Evolutionary conservation across 2,888 invertebrate genomes (phyloP).

Genomic region (Zhuqinia jingwanae): DNA sequence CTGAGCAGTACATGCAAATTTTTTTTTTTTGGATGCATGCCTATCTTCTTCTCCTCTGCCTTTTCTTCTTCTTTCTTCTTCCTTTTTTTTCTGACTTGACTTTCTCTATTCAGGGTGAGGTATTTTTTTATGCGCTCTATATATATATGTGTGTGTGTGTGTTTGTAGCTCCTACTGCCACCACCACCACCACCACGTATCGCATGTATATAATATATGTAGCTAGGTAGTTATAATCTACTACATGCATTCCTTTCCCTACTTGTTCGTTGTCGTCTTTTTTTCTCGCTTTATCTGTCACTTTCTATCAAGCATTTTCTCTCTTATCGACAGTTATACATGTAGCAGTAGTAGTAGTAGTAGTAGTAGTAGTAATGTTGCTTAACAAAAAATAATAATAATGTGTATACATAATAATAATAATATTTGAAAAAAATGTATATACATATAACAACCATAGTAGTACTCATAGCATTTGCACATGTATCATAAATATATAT

Average conservation of each 20-base stretch:
- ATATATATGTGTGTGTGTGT: background rate
- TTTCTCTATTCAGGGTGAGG: background rate
- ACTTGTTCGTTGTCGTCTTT: background rate
- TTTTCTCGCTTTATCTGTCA: conserved; percentile 54
- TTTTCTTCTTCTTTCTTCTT: background rate
- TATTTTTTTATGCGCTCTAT: background rate
- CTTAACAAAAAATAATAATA: too few relatives aligned
- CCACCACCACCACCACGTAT: too few relatives aligned
- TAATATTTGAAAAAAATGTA: too few relatives aligned
- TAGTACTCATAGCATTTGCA: too few relatives aligned
- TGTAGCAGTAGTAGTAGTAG: too few relatives aligned
- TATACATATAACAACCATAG: too few relatives aligned
- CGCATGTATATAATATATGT: too few relatives aligned
- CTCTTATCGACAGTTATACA: conserved; percentile 50
- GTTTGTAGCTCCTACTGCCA: too few relatives aligned
- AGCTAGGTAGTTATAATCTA: too few relatives aligned
- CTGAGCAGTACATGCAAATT: conserved; percentile 74
- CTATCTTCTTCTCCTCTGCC: conserved; percentile 16
- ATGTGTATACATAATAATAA: too few relatives aligned
- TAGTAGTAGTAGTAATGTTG: too few relatives aligned
- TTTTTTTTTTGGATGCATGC: conserved; percentile 70
- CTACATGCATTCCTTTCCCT: conserved; percentile 6
- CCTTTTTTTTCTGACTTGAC: background rate
- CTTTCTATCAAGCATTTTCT: conserved; percentile 53
- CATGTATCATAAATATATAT: too few relatives aligned